These are phyloP conservation scores for Solen grandis DNA, from an alignment of 1,140 invertebrate genomes.

Conservation along the genomic window DNA sequence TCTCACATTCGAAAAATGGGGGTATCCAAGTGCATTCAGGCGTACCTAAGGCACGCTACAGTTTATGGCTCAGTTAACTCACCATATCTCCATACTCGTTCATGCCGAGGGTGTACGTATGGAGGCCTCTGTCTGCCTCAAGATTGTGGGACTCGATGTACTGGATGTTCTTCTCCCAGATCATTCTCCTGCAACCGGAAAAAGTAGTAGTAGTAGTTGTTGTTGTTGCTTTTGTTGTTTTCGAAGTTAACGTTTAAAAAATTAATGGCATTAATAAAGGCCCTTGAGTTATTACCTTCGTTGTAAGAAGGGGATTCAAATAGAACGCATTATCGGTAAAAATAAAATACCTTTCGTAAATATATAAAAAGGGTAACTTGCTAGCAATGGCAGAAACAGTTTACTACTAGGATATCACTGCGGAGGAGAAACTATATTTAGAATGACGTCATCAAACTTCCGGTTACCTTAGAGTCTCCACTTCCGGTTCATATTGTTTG, in stretches of 20 bases:
- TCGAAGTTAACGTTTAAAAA: neutral
- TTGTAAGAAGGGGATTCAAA: neutral
- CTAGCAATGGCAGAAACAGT: too few species aligned
- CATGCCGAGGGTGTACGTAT: slow-evolving; percentile 77
- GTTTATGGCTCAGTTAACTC: too few species aligned
- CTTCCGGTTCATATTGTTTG: slow-evolving; percentile 51
- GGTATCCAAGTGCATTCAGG: too few species aligned
- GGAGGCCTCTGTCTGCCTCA: slow-evolving; percentile 83
- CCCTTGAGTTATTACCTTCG: neutral
- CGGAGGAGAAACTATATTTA: neutral
- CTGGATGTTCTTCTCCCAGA: slow-evolving; percentile 69
- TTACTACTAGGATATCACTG: neutral
- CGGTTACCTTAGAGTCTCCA: slow-evolving; percentile 34
- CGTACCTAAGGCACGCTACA: too few species aligned
- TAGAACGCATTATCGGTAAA: neutral
- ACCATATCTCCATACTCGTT: slow-evolving; percentile 79
- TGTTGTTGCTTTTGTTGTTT: neutral
- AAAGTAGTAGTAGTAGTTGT: neutral
- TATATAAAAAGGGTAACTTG: neutral
- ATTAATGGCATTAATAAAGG: neutral
- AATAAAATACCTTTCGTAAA: neutral
- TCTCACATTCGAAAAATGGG: too few species aligned
- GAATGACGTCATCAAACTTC: neutral
- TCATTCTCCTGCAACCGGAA: slow-evolving; percentile 56
- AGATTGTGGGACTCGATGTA: slow-evolving; percentile 91